These are phyloP conservation scores for Schizotus pectinicornis DNA, from an alignment of 2,888 invertebrate species.

Conservation along the genomic window DNA sequence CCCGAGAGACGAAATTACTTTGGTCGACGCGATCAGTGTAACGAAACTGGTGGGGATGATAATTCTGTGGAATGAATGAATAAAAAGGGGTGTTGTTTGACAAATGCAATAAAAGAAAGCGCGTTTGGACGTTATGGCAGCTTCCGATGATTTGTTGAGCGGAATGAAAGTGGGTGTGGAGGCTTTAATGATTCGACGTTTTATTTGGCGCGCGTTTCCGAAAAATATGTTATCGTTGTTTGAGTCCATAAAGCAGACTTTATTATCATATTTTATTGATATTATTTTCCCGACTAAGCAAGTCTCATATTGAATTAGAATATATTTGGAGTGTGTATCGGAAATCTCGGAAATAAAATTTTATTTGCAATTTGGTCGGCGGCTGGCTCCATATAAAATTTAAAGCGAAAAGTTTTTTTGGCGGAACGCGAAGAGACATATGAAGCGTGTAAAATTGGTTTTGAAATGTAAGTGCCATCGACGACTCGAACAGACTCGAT, in stretches of 20 bases:
- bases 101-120: conserved; percentile 15
- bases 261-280: conserved; percentile 48
- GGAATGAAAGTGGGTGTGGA: conserved; percentile 7
- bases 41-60: no score
- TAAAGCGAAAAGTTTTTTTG: conserved; percentile 43
- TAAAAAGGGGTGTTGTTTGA: conserved; percentile 43
- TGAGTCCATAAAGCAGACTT: conserved; percentile 45
- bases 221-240: conserved; percentile 46
- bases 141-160: conserved; percentile 9
- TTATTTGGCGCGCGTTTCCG: conserved; percentile 8
- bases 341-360: conserved; percentile 47
- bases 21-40: no score
- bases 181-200: conserved; percentile 11
- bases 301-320: conserved; percentile 48
- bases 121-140: conserved; percentile 5
- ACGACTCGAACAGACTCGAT: conserved; percentile 53
- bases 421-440: conserved; percentile 41
- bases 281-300: conserved; percentile 47
- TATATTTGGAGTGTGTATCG: conserved; percentile 33
- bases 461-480: conserved; percentile 54
- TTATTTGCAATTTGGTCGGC: conserved; percentile 46
- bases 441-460: conserved; percentile 57
- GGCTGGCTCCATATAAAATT: conserved; percentile 45
- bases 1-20: no score
- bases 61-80: conserved; percentile 47